phyloP scores from a whole-genome alignment of 1,140 invertebrate genomes.

The Eurosta solidaginis region DNA sequence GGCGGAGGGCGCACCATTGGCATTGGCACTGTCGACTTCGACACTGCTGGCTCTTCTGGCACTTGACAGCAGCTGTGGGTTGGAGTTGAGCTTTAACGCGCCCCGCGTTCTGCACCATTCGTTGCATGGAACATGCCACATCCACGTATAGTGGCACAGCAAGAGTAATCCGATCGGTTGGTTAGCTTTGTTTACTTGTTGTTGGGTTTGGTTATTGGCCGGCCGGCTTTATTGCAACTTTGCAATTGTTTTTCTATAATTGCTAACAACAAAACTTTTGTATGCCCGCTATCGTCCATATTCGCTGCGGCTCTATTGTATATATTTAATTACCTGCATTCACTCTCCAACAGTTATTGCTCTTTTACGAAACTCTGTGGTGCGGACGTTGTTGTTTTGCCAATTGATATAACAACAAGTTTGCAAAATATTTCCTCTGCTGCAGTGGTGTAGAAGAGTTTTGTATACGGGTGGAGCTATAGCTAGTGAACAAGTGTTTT shows the following conservation, averaged over 20 bases:
- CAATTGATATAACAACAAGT: background rate
- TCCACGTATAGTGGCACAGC: no score
- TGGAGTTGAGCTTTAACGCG: conserved; percentile 15
- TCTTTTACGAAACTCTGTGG: background rate
- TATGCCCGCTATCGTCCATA: background rate
- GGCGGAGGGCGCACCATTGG: no score
- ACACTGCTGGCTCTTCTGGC: no score
- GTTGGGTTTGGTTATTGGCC: no score
- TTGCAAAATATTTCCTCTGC: background rate
- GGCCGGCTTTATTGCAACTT: no score
- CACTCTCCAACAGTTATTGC: background rate
- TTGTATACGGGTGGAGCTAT: background rate
- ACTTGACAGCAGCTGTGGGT: background rate
- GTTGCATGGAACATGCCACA: no score
- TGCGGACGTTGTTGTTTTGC: background rate
- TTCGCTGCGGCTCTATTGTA: background rate
- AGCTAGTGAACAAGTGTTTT: background rate
- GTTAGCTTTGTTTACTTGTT: no score
- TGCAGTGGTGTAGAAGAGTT: no score
- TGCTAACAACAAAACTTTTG: background rate
- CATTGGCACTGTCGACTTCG: background rate
- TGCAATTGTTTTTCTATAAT: background rate
- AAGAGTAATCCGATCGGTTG: no score
- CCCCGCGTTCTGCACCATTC: no score
- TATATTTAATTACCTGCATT: conserved; percentile 25